A percentile compares a stretch with the other conserved stretches of the same genome.
Conservation (phyloP, 1,140 invertebrate species). For the Rhopalosiphum maidis region DNA sequence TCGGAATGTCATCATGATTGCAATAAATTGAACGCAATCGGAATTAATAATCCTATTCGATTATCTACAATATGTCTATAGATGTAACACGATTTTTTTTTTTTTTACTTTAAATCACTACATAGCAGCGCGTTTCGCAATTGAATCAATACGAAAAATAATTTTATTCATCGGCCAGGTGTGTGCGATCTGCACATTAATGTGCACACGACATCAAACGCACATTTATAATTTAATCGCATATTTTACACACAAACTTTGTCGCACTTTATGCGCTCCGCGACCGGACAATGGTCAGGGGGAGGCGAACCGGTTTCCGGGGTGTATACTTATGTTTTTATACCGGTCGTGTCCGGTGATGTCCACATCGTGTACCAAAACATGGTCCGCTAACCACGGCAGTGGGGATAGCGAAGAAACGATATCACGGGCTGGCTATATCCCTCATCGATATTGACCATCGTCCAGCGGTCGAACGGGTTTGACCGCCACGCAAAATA, state of each 20-base stretch:
- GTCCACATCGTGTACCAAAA: conserved; percentile 56
- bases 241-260: conserved; percentile 33
- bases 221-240: conserved; percentile 10
- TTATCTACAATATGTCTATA: not conserved
- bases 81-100: not conserved
- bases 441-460: conserved; percentile 56
- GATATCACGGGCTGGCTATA: not conserved
- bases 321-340: not conserved
- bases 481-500: conserved; percentile 45
- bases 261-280: not conserved
- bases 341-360: conserved; percentile 49
- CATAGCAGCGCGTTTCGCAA: too few species aligned
- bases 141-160: not conserved
- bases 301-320: conserved; percentile 49
- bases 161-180: conserved; percentile 10
- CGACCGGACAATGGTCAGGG: not conserved
- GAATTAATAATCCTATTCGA: not conserved
- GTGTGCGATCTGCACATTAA: not conserved
- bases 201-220: not conserved
- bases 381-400: conserved; percentile 22
- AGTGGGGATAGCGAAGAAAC: conserved; percentile 11
- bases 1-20: not conserved
- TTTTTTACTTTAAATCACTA: not conserved
- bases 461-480: conserved; percentile 56
- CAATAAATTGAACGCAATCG: not conserved